These are phyloP conservation scores for Periplaneta americana DNA, from an alignment of 1,140 invertebrate genomes.

Conservation along the genomic window DNA sequence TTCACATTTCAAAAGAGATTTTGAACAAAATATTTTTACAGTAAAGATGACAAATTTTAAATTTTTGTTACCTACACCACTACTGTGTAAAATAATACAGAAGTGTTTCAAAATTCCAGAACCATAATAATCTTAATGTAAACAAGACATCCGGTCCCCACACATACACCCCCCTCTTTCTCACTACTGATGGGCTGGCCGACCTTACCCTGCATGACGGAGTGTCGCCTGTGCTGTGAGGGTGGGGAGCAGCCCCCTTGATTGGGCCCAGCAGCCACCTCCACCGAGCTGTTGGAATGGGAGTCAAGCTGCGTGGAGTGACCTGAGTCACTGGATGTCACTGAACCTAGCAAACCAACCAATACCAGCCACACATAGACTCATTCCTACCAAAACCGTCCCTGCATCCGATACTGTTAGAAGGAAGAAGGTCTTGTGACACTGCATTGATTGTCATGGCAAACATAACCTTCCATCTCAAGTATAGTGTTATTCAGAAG, in stretches of 20 bases:
- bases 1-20: no score
- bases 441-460: background rate
- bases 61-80: no score
- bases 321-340: slow-evolving; percentile 81
- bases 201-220: slow-evolving; percentile 38
- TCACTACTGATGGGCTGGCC: background rate
- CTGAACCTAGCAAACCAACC: slow-evolving; percentile 52
- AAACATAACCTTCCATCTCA: background rate
- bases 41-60: no score
- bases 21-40: no score
- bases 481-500: no score
- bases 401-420: no score
- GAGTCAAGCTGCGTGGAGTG: slow-evolving; percentile 73
- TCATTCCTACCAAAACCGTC: background rate
- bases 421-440: background rate
- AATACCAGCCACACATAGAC: background rate
- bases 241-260: slow-evolving; percentile 29
- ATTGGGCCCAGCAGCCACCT: slow-evolving; percentile 40
- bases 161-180: background rate
- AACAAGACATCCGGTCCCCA: background rate
- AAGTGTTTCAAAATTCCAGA: no score
- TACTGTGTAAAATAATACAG: no score
- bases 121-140: no score
- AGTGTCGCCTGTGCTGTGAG: slow-evolving; percentile 42
- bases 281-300: slow-evolving; percentile 56